Evolutionary conservation across 2,113 vertebrate genomes (phyloP).

Genomic region (Azemiops feae): DNA sequence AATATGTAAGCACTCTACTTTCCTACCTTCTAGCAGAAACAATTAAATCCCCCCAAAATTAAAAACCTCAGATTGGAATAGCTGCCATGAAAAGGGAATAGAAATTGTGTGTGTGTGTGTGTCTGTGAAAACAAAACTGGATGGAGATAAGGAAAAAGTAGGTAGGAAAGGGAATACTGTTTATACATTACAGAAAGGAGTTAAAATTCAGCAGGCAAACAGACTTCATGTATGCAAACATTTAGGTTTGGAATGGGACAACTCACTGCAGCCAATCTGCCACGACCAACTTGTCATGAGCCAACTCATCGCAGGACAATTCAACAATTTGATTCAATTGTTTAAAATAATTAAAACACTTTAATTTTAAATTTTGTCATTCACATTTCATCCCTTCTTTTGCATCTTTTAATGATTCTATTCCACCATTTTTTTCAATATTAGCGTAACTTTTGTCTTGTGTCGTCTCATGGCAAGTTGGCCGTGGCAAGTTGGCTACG

Average conservation of each 20-base stretch:
- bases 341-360: neutral
- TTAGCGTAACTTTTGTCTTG: neutral
- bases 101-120: neutral
- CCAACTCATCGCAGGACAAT: neutral
- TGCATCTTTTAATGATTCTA: neutral
- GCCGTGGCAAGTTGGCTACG: neutral
- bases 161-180: neutral
- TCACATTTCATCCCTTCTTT: neutral
- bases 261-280: neutral
- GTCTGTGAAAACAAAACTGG: too few relatives aligned
- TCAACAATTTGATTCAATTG: neutral
- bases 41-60: neutral
- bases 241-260: neutral
- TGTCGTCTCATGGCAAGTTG: neutral
- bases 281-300: too few relatives aligned
- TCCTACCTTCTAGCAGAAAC: neutral
- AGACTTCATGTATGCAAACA: neutral
- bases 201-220: neutral
- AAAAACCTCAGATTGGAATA: neutral
- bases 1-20: neutral
- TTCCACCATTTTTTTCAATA: neutral
- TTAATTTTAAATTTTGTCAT: neutral
- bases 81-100: neutral
- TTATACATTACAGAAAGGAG: neutral
- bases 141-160: neutral